A percentile compares a stretch with the other conserved stretches of the same genome.
Evolutionary conservation across 64 coral and sea anemone genomes (phyloP).

Genomic region (Dendrophyllia cribrosa): DNA sequence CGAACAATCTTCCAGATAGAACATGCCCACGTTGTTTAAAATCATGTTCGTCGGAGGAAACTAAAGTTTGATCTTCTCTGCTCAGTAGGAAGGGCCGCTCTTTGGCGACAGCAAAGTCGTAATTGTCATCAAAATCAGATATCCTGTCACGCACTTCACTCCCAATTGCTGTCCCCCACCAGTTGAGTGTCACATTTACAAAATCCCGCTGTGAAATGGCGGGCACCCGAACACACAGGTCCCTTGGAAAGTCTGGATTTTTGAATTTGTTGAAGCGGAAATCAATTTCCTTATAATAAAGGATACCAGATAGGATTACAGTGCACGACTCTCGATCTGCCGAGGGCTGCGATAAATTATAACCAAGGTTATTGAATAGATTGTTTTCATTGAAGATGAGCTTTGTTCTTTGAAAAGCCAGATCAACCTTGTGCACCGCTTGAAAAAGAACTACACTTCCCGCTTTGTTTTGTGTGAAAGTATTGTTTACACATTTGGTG

Average conservation of each 20-base stretch:
- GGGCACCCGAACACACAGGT: conserved; percentile 53
- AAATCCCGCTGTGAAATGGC: conserved; percentile 8
- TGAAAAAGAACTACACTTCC: conserved; percentile 40
- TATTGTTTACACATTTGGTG: conserved; percentile 44
- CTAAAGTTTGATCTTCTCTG: background rate
- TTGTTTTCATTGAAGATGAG: conserved; percentile 53
- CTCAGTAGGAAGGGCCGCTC: conserved; percentile 52
- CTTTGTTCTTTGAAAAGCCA: background rate
- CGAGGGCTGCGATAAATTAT: background rate
- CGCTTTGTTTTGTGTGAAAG: conserved; percentile 48
- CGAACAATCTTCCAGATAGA: conserved; percentile 60
- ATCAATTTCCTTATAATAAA: conserved; percentile 5
- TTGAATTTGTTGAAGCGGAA: conserved; percentile 61
- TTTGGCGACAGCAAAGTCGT: conserved; percentile 52
- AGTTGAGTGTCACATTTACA: conserved; percentile 70
- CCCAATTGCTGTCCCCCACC: conserved; percentile 64
- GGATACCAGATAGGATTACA: conserved; percentile 37
- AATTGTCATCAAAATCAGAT: conserved; percentile 79
- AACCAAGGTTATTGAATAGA: background rate
- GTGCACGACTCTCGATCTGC: background rate
- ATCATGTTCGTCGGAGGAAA: background rate
- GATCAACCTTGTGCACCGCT: conserved; percentile 4
- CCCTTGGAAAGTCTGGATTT: conserved; percentile 43
- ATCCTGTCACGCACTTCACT: conserved; percentile 42
- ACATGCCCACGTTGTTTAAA: background rate